phyloP scores from a whole-genome alignment of 2,888 invertebrate genomes.

The Drosophila diplacantha region DNA sequence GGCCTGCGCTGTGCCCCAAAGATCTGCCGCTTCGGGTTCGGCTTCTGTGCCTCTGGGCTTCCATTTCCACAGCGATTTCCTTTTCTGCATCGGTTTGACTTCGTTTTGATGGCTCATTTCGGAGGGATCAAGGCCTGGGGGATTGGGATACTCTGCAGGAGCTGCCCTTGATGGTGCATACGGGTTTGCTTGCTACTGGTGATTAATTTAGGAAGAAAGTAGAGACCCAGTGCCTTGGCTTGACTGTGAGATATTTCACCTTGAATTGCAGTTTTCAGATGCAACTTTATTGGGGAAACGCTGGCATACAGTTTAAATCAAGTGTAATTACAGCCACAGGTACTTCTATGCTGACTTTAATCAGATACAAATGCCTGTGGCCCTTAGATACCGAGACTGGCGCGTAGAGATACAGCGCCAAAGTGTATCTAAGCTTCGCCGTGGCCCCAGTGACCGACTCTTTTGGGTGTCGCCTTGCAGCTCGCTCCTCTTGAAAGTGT shows the following conservation, averaged over 20 bases:
- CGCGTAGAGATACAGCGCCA: too few species aligned
- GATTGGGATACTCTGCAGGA: neutral
- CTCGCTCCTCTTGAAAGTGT: slow-evolving; percentile 59
- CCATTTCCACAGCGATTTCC: slow-evolving; percentile 10
- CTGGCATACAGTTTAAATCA: too few species aligned
- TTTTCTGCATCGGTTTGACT: slow-evolving; percentile 5
- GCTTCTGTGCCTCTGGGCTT: slow-evolving; percentile 12
- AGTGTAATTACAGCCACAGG: too few species aligned
- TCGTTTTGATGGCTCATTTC: slow-evolving; percentile 19
- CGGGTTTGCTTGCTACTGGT: too few species aligned
- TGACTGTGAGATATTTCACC: neutral
- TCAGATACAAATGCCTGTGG: neutral
- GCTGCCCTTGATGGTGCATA: neutral
- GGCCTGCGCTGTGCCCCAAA: slow-evolving; percentile 17
- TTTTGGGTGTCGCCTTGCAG: slow-evolving; percentile 47
- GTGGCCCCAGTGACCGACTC: slow-evolving; percentile 14
- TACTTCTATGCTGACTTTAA: neutral
- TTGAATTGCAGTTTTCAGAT: neutral
- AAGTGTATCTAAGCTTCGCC: slow-evolving; percentile 21
- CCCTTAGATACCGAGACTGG: neutral
- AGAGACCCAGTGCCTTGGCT: too few species aligned
- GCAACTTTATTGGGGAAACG: neutral
- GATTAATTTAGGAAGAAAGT: too few species aligned
- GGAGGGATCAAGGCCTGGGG: neutral
- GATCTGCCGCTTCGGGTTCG: slow-evolving; percentile 2